A percentile compares a stretch with the other conserved stretches of the same genome.
These are phyloP conservation scores for Nephila pilipes DNA, from an alignment of 1,140 invertebrate species.

Conservation along the genomic window DNA sequence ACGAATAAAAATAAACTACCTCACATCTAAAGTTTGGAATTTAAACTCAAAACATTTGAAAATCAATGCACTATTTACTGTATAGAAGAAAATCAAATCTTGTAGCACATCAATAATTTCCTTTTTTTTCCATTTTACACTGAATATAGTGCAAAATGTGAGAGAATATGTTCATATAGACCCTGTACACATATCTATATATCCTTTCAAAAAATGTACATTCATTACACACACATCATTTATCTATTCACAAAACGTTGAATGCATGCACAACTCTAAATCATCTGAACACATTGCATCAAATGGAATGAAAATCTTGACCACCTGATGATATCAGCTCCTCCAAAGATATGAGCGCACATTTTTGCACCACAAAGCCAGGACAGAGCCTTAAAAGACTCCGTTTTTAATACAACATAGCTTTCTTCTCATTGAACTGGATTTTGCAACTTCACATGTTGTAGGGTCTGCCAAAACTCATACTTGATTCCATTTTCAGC, in stretches of 20 bases:
- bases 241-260: conserved; percentile 55
- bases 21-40: not conserved
- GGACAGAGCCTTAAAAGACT: conserved; percentile 59
- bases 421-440: conserved; percentile 15
- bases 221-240: conserved; percentile 58
- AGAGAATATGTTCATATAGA: conserved; percentile 13
- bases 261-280: conserved; percentile 58
- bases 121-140: not conserved
- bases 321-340: conserved; percentile 40
- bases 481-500: conserved; percentile 55
- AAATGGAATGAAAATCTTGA: conserved; percentile 64
- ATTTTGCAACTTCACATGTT: conserved; percentile 37
- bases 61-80: not conserved
- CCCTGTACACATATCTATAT: conserved; percentile 54
- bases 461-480: conserved; percentile 48
- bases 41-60: not conserved
- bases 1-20: not conserved
- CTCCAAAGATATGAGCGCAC: conserved; percentile 5
- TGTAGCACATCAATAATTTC: conserved; percentile 27
- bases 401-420: conserved; percentile 39
- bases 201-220: conserved; percentile 49
- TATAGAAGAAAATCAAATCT: not conserved
- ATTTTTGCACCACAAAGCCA: conserved; percentile 32
- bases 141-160: conserved; percentile 20
- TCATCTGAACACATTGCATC: conserved; percentile 62